Evolutionary conservation across 2,888 invertebrate species (phyloP).

Genomic region (Trichopria drosophilae): DNA sequence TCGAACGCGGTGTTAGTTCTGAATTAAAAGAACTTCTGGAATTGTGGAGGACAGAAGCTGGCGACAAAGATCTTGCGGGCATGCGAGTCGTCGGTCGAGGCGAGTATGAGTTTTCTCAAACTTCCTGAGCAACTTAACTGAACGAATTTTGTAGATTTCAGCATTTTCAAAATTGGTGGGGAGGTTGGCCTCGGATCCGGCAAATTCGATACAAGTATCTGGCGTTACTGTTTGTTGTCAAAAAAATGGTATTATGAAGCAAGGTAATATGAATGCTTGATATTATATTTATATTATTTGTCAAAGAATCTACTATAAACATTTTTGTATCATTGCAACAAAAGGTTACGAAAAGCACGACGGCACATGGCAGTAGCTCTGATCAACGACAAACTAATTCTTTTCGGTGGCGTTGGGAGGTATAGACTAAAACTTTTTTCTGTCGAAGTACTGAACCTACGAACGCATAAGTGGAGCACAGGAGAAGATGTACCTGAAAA

Average conservation of each 20-base stretch:
- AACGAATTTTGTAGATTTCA: slow-evolving; percentile 39
- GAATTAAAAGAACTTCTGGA: slow-evolving; percentile 24
- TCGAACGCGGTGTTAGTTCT: slow-evolving; percentile 16
- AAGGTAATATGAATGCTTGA: slow-evolving; percentile 31
- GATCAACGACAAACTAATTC: slow-evolving; percentile 41
- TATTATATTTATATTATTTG: neutral
- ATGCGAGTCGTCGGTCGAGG: slow-evolving; percentile 44
- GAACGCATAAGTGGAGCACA: slow-evolving; percentile 44
- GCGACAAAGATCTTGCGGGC: slow-evolving; percentile 39
- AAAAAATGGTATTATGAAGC: slow-evolving; percentile 47
- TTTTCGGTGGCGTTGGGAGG: slow-evolving; percentile 48
- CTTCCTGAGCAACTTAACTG: neutral
- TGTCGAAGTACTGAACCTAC: slow-evolving; percentile 43
- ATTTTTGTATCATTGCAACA: neutral
- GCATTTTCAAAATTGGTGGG: slow-evolving; percentile 47
- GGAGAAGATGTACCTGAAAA: slow-evolving; percentile 38
- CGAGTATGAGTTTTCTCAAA: slow-evolving; percentile 22
- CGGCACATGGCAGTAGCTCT: slow-evolving; percentile 48
- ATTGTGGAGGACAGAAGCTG: slow-evolving; percentile 24
- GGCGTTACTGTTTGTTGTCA: slow-evolving; percentile 48
- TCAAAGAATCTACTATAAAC: neutral
- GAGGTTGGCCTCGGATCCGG: slow-evolving; percentile 44
- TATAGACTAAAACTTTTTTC: slow-evolving; percentile 41
- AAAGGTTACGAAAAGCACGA: slow-evolving; percentile 41
- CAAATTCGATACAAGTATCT: slow-evolving; percentile 43